phyloP scores from a whole-genome alignment of 2,797 vertebrate species.

The Remorina albescens region DNA sequence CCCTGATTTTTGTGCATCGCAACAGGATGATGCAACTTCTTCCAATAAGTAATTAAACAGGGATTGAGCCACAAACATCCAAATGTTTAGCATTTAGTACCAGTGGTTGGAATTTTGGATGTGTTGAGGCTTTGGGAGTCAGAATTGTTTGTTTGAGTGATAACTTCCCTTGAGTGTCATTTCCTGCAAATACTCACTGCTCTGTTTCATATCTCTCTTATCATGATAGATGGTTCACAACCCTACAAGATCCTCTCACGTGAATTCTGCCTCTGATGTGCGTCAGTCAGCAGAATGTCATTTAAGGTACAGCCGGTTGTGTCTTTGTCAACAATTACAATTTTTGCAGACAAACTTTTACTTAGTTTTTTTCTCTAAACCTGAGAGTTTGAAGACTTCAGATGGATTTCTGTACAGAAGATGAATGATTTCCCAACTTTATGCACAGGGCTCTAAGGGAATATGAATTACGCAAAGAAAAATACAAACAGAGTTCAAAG shows the following conservation, averaged over 20 bases:
- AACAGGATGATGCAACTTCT: not conserved
- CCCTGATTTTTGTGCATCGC: not conserved
- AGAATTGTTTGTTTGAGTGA: constrained; percentile 45
- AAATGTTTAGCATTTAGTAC: not conserved
- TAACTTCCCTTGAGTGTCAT: constrained; percentile 41
- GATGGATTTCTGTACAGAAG: not conserved
- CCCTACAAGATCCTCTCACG: constrained; percentile 14
- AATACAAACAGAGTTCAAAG: constrained; percentile 3
- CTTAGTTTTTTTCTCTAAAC: not conserved
- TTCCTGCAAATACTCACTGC: constrained; percentile 43
- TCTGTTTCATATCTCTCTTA: constrained; percentile 46
- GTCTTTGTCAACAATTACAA: not conserved
- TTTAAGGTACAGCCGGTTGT: constrained; percentile 24
- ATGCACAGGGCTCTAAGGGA: not conserved
- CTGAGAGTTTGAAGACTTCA: not conserved
- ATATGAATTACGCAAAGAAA: constrained; percentile 16
- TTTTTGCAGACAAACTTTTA: not conserved
- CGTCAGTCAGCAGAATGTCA: constrained; percentile 21
- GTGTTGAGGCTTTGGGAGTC: constrained; percentile 23
- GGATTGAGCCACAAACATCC: constrained; percentile 9
- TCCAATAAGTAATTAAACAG: not conserved
- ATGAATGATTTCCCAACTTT: not conserved
- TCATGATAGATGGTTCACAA: constrained; percentile 46
- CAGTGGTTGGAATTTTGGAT: constrained; percentile 31
- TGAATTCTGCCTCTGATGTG: constrained; percentile 31